phyloP scores from a whole-genome alignment of 2,888 invertebrate genomes.

The Netelia fuscicornis region DNA sequence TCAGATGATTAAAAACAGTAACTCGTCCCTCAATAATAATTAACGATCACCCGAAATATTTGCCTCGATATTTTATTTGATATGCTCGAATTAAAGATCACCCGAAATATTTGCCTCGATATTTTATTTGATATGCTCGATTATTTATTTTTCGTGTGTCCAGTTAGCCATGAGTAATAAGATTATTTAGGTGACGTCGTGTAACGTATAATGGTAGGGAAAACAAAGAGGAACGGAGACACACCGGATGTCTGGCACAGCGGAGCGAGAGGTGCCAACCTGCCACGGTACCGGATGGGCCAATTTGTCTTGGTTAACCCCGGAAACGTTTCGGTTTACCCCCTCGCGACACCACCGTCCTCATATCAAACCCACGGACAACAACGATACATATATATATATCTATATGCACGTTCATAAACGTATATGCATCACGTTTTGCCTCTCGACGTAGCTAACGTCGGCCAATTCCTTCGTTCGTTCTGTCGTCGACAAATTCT shows the following conservation, averaged over 20 bases:
- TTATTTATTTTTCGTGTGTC: background rate
- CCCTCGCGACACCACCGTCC: conserved; percentile 19
- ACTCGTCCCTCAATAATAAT: too few relatives aligned
- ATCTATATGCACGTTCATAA: too few relatives aligned
- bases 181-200: conserved; percentile 2
- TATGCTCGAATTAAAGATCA: too few relatives aligned
- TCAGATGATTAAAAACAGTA: too few relatives aligned
- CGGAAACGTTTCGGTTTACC: conserved; percentile 63
- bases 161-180: conserved; percentile 10
- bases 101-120: too few relatives aligned
- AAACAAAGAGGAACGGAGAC: conserved; percentile 31
- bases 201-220: conserved; percentile 12
- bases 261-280: conserved; percentile 54
- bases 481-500: too few relatives aligned
- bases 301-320: conserved; percentile 72
- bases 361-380: conserved; percentile 8
- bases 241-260: conserved; percentile 45
- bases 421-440: too few relatives aligned
- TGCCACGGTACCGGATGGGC: conserved; percentile 60
- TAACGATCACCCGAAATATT: too few relatives aligned
- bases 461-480: too few relatives aligned
- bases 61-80: too few relatives aligned
- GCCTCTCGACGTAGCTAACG: too few relatives aligned
- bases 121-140: too few relatives aligned
- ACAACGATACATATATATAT: background rate